Evolutionary conservation across 1,140 invertebrate genomes (phyloP), one percentile per base, ranked within the genome.

Genomic region (Gerris buenoi): DNA sequence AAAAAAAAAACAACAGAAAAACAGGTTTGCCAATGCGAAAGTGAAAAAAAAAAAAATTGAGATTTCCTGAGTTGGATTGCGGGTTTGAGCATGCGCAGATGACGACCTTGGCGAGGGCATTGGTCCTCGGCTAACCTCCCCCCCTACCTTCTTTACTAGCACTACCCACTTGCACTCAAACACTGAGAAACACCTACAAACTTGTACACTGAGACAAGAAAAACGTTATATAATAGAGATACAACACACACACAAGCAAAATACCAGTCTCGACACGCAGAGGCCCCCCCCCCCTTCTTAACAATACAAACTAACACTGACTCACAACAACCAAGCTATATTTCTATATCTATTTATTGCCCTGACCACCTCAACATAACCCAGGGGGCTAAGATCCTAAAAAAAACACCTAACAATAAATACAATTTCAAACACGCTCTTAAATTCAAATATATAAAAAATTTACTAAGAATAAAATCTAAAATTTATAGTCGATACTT

Each of bases 51-150:
- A 22, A 60, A 60, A 5, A 60, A 13, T 60, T 60, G 58, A 60
- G 15, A 25, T 29, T 65, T 65, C 28, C 64, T 65, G 28, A 14
- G 25, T 46, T 60, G 22, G 5, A 25, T 65, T 27, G 22, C 62
- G 29, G 1, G 27, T 27, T n/a, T 59, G 25, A 1, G n/a, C 65
- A 28, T 66, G 15, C 65, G 27, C 56, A 25, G 27, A 46, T 46
- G 27, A 29, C 29, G 68, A 59, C 68, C 68, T 68, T 68, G 68
- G 29, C 14, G 64, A 66, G 64, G 68, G 59, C 64, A 29, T 65
- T 60, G 27, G 25, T 22, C 64, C 60, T 63, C 64, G 14, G 0
- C 25, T n/a, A 13, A 1, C n/a, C n/a, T 29, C n/a, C 66, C 26
- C 64, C 62, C 63, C 27, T 22, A 62, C 64, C 25, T 25, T 65